Base-by-base conservation (phyloP, 2,113 vertebrate species). In the Prunella himalayana region DNA sequence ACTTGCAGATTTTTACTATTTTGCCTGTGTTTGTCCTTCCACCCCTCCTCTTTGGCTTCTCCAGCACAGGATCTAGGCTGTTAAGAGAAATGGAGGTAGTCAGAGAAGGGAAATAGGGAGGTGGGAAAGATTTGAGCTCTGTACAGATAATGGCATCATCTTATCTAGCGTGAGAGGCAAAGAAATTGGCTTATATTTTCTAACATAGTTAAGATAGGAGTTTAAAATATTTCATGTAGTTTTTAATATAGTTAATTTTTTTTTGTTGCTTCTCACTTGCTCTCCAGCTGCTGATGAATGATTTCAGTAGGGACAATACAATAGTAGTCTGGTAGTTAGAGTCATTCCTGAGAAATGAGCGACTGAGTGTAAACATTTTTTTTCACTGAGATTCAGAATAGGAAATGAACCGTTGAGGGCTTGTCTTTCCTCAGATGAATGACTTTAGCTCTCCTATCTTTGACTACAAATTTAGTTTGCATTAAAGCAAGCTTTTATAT, bases 401-500 rank as follows among this genome's bases (percentile, higher is more conserved):
- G 28, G 54, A 92, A 90, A 92, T 54, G 37, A 90, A 65, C 63
- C 0, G 0, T 75, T 37, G 59, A 90, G 39, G 42, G 83, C 76
- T 64, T 65, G 59, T 42, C 72, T 96, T 63, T 88, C 87, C 56
- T 88, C 80, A 92, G 75, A 90, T 65, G 63, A 93, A 90, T 70
- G 45, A 33, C 57, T 94, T 91, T 30, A 69, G 63, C 39, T 90
- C 59, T 86, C 31, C 54, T 53, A 25, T 42, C 27, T 86, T 69
- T 73, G 71, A 86, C 68, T 90, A 47, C 71, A 83, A 90, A 81
- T 81, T 54, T 73, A 45, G 22, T 61, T 57, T 70, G 42, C 64
- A 73, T 81, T 50, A 92, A 47, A 61, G 21, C 25, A 77, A 80
- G 71, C 20, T 82, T 4, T 7, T n/a, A 31, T n/a, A 56, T 61